Evolutionary conservation across 2,797 vertebrate genomes (phyloP).

Genomic region (Margarornis squamiger): DNA sequence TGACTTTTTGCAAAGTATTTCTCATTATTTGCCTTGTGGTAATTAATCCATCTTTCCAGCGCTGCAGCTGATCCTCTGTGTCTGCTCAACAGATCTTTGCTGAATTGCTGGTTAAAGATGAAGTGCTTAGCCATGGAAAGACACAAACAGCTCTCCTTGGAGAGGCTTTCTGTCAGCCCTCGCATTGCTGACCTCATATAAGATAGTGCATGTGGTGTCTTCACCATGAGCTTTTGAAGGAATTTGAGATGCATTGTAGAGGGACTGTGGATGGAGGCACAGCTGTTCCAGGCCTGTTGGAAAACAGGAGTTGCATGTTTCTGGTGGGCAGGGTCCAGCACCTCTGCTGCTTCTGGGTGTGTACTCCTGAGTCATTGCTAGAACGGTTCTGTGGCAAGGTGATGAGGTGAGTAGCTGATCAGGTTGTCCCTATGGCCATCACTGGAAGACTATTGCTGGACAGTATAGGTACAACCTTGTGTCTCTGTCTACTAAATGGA

Average conservation of each 20-base stretch:
- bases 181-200: background rate
- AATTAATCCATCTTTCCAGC: background rate
- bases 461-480: background rate
- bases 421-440: background rate
- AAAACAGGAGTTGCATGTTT: background rate
- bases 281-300: background rate
- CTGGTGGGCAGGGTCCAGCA: background rate
- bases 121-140: background rate
- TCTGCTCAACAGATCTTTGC: background rate
- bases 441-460: background rate
- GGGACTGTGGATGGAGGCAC: background rate
- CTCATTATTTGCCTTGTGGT: background rate
- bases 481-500: background rate
- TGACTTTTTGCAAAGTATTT: background rate
- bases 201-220: background rate
- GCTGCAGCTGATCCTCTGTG: background rate
- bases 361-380: background rate
- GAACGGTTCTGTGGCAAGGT: background rate
- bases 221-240: background rate
- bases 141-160: background rate
- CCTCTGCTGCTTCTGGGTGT: background rate
- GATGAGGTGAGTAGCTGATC: background rate
- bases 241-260: background rate
- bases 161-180: background rate
- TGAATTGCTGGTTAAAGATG: background rate